Evolutionary conservation across 2,888 invertebrate species (phyloP).

Genomic region (Plagiodera versicolora): DNA sequence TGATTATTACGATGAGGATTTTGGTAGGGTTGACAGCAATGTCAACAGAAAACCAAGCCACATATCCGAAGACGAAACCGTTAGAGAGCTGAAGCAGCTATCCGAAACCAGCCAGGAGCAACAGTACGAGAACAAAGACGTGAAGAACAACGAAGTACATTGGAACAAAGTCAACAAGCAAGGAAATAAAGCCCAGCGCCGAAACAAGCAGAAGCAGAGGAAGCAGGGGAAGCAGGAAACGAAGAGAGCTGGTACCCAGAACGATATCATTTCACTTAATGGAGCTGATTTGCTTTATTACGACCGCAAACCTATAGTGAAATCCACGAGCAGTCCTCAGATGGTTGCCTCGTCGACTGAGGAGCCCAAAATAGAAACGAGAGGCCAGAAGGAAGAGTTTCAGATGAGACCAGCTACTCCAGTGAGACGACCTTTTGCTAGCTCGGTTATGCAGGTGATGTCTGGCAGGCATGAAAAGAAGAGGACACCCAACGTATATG

Average conservation of each 20-base stretch:
- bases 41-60: constrained; percentile 30
- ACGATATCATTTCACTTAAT: constrained; percentile 21
- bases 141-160: constrained; percentile 34
- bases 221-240: constrained; percentile 20
- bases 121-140: constrained; percentile 23
- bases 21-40: constrained; percentile 40
- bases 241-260: constrained; percentile 13
- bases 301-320: constrained; percentile 52
- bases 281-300: constrained; percentile 37
- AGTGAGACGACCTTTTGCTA: constrained; percentile 58
- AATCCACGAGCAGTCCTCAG: constrained; percentile 30
- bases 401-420: constrained; percentile 64
- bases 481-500: constrained; percentile 58
- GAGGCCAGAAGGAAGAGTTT: constrained; percentile 67
- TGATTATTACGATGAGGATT: constrained; percentile 44
- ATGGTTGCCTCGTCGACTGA: constrained; percentile 30
- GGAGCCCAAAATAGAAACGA: constrained; percentile 36
- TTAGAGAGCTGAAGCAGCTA: constrained; percentile 65
- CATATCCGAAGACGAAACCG: constrained; percentile 64
- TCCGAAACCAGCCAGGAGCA: constrained; percentile 54
- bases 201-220: constrained; percentile 20
- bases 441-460: constrained; percentile 59
- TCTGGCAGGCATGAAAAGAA: constrained; percentile 46
- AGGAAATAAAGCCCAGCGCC: constrained; percentile 26
- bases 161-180: constrained; percentile 40